Percentiles rank a stretch among this genome's conserved stretches.
These are phyloP conservation scores for Oryzias woworae DNA, from an alignment of 2,113 vertebrate genomes.

Conservation along the genomic window DNA sequence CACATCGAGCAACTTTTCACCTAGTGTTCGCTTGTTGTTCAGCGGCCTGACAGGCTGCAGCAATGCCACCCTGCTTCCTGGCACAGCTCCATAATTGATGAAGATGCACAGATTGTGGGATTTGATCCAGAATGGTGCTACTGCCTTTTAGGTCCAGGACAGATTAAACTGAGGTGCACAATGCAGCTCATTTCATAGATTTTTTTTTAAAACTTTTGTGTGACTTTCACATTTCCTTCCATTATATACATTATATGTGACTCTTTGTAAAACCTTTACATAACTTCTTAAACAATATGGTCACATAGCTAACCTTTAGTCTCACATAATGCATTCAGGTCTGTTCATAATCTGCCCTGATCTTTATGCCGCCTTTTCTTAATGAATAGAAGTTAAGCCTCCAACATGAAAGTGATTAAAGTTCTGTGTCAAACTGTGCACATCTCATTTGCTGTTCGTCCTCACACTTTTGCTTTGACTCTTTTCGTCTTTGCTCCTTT, in stretches of 20 bases:
- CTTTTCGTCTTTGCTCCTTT: slow-evolving; percentile 11
- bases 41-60: slow-evolving; percentile 52
- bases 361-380: slow-evolving; percentile 22
- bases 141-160: slow-evolving; percentile 26
- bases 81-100: slow-evolving; percentile 69
- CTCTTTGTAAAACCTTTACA: too few species aligned
- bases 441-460: slow-evolving; percentile 27
- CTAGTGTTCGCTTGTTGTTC: slow-evolving; percentile 26
- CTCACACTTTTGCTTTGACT: slow-evolving; percentile 16
- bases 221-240: too few species aligned
- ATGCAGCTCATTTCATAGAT: slow-evolving; percentile 16
- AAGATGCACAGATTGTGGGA: slow-evolving; percentile 50
- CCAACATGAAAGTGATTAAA: slow-evolving; percentile 26
- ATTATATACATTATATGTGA: too few species aligned
- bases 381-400: slow-evolving; percentile 13
- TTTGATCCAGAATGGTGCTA: slow-evolving; percentile 51
- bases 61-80: slow-evolving; percentile 55
- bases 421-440: slow-evolving; percentile 24
- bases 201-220: too few species aligned
- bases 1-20: slow-evolving; percentile 55
- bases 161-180: slow-evolving; percentile 32
- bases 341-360: neutral
- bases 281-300: too few species aligned
- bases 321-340: neutral
- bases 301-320: too few species aligned